phyloP scores from a whole-genome alignment of 2,113 vertebrate species.

The Nycticebus coucang region DNA sequence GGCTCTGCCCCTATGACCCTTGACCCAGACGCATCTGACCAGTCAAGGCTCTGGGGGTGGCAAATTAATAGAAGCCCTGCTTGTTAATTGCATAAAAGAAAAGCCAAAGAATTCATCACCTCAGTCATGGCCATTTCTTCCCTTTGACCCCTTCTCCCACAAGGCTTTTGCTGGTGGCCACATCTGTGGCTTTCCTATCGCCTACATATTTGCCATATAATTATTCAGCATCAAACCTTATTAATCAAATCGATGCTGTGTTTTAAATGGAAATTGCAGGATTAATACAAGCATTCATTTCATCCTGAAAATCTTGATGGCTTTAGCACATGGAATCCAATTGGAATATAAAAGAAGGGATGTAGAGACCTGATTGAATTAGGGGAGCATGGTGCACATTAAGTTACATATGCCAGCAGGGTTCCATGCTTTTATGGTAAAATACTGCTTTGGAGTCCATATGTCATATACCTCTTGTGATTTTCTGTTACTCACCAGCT shows the following conservation, averaged over 20 bases:
- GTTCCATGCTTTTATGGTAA: slow-evolving; percentile 87
- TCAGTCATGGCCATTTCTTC: slow-evolving; percentile 99
- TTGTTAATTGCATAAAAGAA: slow-evolving; percentile 99
- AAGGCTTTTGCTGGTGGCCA: slow-evolving; percentile 95
- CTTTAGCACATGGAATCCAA: slow-evolving; percentile 98
- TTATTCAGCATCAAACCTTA: slow-evolving; percentile 99
- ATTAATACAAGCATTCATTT: slow-evolving; percentile 99
- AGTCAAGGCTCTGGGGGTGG: slow-evolving; percentile 96
- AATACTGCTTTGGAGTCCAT: slow-evolving; percentile 81
- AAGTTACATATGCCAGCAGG: slow-evolving; percentile 92
- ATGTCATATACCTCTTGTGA: slow-evolving; percentile 76
- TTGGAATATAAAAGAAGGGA: slow-evolving; percentile 98
- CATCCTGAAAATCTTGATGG: slow-evolving; percentile 99
- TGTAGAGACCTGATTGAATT: slow-evolving; percentile 98
- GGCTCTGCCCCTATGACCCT: slow-evolving; percentile 95
- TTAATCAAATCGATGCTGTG: slow-evolving; percentile 99
- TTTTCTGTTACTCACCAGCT: slow-evolving; percentile 74
- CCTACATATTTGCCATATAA: slow-evolving; percentile 94
- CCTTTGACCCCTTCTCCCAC: slow-evolving; percentile 97
- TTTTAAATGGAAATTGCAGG: slow-evolving; percentile 99
- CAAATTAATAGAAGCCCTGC: slow-evolving; percentile 99
- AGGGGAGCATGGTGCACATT: slow-evolving; percentile 92
- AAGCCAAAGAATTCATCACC: slow-evolving; percentile 99
- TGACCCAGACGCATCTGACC: slow-evolving; percentile 99
- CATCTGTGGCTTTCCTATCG: slow-evolving; percentile 98